Conservation (phyloP, 1,140 invertebrate genomes). For the Whitmania pigra region DNA sequence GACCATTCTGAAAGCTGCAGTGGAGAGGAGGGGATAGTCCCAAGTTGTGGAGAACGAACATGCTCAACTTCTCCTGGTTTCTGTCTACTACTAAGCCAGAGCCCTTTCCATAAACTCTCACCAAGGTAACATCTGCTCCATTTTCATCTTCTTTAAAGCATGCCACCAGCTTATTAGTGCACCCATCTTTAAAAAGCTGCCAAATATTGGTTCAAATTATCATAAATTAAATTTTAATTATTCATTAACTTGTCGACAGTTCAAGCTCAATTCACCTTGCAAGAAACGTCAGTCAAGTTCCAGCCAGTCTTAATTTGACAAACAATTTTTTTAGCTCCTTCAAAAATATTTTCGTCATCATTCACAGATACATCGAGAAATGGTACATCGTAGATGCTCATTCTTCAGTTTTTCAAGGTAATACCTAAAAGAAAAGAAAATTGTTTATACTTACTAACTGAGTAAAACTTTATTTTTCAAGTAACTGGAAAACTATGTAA, state of each 20-base stretch:
- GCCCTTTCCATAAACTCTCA: slow-evolving; percentile 82
- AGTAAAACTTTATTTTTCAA: no score
- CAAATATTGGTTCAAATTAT: slow-evolving; percentile 9
- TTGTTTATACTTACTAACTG: no score
- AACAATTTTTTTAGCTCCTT: neutral
- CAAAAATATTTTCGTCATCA: neutral
- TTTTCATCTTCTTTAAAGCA: slow-evolving; percentile 52
- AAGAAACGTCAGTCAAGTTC: neutral
- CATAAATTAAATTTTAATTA: neutral
- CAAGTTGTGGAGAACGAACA: slow-evolving; percentile 52
- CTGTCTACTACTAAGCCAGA: slow-evolving; percentile 85
- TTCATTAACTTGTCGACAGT: no score
- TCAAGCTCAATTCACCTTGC: neutral
- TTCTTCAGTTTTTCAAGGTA: no score
- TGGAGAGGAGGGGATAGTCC: slow-evolving; percentile 72
- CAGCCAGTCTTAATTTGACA: neutral
- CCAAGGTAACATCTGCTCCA: slow-evolving; percentile 56
- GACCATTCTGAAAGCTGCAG: slow-evolving; percentile 82
- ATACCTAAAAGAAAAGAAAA: no score
- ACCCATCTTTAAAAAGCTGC: slow-evolving; percentile 83
- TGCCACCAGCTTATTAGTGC: slow-evolving; percentile 81
- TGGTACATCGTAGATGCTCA: no score
- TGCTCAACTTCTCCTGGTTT: slow-evolving; percentile 61
- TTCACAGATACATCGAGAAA: no score
- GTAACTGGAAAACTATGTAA: no score